Evolutionary conservation across 2,888 invertebrate genomes (phyloP).

Genomic region (Philereme vetulata): DNA sequence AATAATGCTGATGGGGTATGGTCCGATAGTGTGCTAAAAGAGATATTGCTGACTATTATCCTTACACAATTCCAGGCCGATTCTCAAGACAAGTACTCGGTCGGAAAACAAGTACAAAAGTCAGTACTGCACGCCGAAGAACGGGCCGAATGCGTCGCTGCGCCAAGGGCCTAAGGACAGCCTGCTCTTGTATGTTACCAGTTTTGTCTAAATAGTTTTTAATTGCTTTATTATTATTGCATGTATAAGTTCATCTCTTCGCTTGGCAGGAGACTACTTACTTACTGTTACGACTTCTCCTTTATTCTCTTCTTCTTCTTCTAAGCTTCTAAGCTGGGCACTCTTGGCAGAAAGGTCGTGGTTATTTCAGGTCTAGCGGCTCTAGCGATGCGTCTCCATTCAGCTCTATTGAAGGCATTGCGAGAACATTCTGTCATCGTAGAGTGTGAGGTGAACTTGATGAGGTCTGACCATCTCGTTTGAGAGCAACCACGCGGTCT

Average conservation of each 20-base stretch:
- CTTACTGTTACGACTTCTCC: no score
- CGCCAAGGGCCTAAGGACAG: slow-evolving; percentile 91
- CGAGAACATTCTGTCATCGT: no score
- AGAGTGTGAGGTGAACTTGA: no score
- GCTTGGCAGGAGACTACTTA: no score
- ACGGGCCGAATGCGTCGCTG: slow-evolving; percentile 88
- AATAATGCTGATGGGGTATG: slow-evolving; percentile 14
- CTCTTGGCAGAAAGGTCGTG: no score
- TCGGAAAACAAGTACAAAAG: slow-evolving; percentile 85
- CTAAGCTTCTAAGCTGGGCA: no score
- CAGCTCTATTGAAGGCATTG: no score
- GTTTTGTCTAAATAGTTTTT: neutral
- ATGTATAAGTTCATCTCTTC: neutral
- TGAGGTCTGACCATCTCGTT: no score
- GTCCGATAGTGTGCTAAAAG: neutral
- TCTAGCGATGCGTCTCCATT: no score
- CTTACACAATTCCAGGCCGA: slow-evolving; percentile 60
- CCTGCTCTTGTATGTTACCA: slow-evolving; percentile 87
- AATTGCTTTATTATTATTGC: neutral
- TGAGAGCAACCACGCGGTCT: no score
- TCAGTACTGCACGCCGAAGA: slow-evolving; percentile 78
- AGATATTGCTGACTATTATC: slow-evolving; percentile 4
- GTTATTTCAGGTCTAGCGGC: no score
- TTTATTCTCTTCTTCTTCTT: no score
- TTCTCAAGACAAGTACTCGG: slow-evolving; percentile 67